These are phyloP conservation scores for Thecophora atra DNA, from an alignment of 2,888 invertebrate genomes.

Conservation along the genomic window DNA sequence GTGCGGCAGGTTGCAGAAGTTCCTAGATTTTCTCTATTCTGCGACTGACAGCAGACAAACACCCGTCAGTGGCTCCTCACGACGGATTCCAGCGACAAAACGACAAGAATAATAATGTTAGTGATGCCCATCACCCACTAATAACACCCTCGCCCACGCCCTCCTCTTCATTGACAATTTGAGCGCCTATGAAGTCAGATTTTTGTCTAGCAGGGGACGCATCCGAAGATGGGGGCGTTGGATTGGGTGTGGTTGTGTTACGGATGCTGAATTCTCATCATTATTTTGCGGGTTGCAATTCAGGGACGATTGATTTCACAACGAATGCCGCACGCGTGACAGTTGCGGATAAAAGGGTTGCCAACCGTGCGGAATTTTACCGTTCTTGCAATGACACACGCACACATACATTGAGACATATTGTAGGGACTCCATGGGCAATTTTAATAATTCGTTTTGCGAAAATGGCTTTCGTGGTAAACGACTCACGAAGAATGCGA, in stretches of 20 bases:
- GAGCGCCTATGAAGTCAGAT: too few species aligned
- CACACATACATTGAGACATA: background rate
- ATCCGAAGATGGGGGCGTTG: too few species aligned
- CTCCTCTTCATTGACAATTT: too few species aligned
- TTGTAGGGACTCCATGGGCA: constrained; percentile 49
- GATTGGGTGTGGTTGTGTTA: background rate
- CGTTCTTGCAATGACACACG: background rate
- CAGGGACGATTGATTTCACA: background rate
- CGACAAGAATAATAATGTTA: constrained; percentile 29
- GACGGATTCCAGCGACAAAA: too few species aligned
- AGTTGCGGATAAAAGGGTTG: constrained; percentile 15
- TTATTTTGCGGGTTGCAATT: constrained; percentile 18
- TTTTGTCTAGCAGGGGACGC: too few species aligned
- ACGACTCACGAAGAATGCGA: constrained; percentile 56
- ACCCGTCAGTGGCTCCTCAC: too few species aligned
- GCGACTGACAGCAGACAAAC: too few species aligned
- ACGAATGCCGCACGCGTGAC: constrained; percentile 2
- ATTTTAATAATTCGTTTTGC: constrained; percentile 64
- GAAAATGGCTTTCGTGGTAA: constrained; percentile 59
- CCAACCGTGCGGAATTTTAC: constrained; percentile 11
- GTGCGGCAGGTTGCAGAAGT: too few species aligned
- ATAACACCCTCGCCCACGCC: too few species aligned
- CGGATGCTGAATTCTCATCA: constrained; percentile 12
- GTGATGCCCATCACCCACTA: too few species aligned
- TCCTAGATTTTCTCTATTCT: too few species aligned